These are phyloP conservation scores for Lampris incognitus DNA, from an alignment of 2,113 vertebrate genomes.

Conservation along the genomic window DNA sequence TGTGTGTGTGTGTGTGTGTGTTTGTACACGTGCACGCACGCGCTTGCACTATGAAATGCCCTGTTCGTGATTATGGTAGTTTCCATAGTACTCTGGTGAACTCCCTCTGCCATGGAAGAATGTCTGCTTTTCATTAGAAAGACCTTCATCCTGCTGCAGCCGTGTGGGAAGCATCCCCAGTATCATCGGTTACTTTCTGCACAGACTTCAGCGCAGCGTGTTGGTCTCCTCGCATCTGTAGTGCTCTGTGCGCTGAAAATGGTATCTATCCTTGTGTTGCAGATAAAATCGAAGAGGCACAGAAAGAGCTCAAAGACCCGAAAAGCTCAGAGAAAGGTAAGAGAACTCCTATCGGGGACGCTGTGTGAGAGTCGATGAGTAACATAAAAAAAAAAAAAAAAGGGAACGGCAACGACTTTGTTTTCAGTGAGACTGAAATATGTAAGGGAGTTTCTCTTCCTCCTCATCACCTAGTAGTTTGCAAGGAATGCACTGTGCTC, in stretches of 20 bases:
- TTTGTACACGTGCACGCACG: constrained; percentile 13
- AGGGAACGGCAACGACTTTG: background rate
- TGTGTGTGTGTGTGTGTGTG: constrained; percentile 27
- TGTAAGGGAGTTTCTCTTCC: background rate
- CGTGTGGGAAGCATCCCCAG: constrained; percentile 60
- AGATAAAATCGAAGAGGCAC: constrained; percentile 99
- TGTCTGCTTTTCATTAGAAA: constrained; percentile 71
- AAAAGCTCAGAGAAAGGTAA: constrained; percentile 93
- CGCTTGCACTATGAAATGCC: background rate
- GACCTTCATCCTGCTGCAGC: constrained; percentile 51
- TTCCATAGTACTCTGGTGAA: constrained; percentile 62
- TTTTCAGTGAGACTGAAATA: background rate
- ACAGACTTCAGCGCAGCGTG: constrained; percentile 16
- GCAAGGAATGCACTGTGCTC: background rate
- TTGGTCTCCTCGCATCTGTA: constrained; percentile 6
- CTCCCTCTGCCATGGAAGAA: constrained; percentile 61
- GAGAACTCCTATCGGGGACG: constrained; percentile 9
- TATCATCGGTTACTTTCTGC: constrained; percentile 49
- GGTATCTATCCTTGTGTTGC: constrained; percentile 68
- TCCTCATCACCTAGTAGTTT: background rate
- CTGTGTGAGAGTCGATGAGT: background rate
- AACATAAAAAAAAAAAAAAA: background rate
- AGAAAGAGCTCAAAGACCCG: constrained; percentile 95
- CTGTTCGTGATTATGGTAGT: constrained; percentile 45
- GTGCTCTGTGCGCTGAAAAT: constrained; percentile 41